These are phyloP conservation scores for Anguilla anguilla DNA, from an alignment of 2,797 vertebrate species.

Conservation along the genomic window DNA sequence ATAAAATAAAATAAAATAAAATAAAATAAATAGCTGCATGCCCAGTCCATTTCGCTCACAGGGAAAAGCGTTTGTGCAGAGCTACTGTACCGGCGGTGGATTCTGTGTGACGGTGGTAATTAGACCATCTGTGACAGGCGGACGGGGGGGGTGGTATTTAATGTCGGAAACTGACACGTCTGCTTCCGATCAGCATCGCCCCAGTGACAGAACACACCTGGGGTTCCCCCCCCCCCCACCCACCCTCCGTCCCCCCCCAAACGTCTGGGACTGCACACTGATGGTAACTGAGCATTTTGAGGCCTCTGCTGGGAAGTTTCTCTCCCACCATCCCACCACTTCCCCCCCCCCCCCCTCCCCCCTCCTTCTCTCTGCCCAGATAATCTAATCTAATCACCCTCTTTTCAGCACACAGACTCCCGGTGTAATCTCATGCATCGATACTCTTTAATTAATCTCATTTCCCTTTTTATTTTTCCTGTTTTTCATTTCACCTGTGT, in stretches of 20 bases:
- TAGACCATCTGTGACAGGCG: neutral
- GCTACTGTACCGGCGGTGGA: too few relatives aligned
- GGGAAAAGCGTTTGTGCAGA: neutral
- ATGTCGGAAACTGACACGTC: neutral
- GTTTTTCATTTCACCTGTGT: slow-evolving; percentile 52
- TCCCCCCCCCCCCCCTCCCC: neutral
- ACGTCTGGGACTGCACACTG: neutral
- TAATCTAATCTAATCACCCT: slow-evolving; percentile 65
- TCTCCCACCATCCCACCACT: too few relatives aligned
- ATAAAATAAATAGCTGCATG: too few relatives aligned
- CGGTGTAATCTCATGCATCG: slow-evolving; percentile 77
- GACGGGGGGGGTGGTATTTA: neutral
- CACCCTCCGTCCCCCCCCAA: neutral
- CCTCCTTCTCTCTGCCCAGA: slow-evolving; percentile 36
- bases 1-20: too few relatives aligned
- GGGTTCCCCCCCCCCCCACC: too few relatives aligned
- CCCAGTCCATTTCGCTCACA: neutral
- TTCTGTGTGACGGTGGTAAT: neutral
- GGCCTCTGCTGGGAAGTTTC: neutral
- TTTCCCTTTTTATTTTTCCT: slow-evolving; percentile 57
- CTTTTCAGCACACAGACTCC: slow-evolving; percentile 67
- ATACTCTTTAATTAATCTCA: slow-evolving; percentile 79
- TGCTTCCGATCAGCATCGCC: neutral
- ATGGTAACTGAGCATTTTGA: neutral
- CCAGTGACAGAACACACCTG: neutral